Evolutionary conservation across 2,888 invertebrate genomes (phyloP), one percentile per base, ranked within the genome.

Genomic region (Taenaris catops): DNA sequence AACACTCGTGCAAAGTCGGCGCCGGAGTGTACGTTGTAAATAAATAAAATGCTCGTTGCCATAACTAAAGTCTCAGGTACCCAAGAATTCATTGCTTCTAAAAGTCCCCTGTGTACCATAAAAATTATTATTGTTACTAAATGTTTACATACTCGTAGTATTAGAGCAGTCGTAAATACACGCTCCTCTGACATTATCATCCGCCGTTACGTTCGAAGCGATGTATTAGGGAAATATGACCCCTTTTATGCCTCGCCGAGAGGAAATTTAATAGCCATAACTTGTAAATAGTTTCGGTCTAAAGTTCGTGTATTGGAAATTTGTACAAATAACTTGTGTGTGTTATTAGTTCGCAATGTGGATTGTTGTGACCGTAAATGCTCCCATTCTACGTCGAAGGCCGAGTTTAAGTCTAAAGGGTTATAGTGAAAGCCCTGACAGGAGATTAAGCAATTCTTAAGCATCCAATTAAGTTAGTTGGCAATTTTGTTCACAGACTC

Each of bases 211-310:
- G 55, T 52, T 47, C 46, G 51, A 46, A 55, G 51, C 58, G 56
- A 66, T 60, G 63, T 71, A 69, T 72, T 73, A 65, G 60, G 68
- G 66, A 69, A 72, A 73, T 73, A 70, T 60, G 64, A 63, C 55
- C 52, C 53, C 51, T 72, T 74, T 73, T 72, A 75, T 66, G 62
- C 57, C 46, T 38, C 45, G 55, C 48, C 26, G 43, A 48, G 47
- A 60, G 65, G 63, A 67, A 69, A 64, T 74, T 70, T 61, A 62
- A 65, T 48, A 51, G 61, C 58, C 55, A 62, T 70, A 64, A 63
- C 52, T 53, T 45, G 37, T 42, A 46, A 48, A 45, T 39, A 46
- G 46, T 49, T 43, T 34, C 38, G 41, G 39, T 38, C 34, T 31
- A 12, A 37, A 41, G 39, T 44, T 42, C 41, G 31, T 37, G 28